Evolutionary conservation across 2,113 vertebrate species (phyloP).

Genomic region (Rynchops niger): DNA sequence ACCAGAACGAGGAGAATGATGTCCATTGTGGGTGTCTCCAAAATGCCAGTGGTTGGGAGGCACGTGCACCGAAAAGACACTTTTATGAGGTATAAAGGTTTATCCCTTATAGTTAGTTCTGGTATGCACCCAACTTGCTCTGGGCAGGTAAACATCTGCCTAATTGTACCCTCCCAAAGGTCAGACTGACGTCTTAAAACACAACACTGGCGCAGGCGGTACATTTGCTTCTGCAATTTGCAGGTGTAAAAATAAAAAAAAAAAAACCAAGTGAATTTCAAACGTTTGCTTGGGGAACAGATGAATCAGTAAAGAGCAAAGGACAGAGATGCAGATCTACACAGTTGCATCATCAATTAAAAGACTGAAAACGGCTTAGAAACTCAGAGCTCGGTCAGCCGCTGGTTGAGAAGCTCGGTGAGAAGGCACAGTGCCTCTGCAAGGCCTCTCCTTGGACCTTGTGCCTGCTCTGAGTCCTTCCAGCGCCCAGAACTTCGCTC

Average conservation of each 20-base stretch:
- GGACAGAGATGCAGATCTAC: not conserved
- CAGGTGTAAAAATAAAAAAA: not conserved
- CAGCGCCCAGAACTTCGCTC: not conserved
- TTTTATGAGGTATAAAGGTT: not conserved
- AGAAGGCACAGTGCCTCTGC: not conserved
- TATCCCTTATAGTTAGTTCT: not conserved
- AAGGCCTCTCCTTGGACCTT: not conserved
- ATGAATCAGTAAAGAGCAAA: not conserved
- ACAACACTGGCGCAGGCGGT: not conserved
- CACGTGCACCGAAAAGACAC: not conserved
- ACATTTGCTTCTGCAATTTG: not conserved
- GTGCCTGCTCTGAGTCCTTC: not conserved
- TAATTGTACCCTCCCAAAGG: not conserved
- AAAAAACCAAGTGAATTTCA: not conserved
- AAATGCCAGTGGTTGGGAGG: not conserved
- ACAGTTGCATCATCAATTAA: not conserved
- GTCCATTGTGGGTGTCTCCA: rapidly evolving
- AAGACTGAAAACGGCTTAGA: not conserved
- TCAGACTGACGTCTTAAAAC: not conserved
- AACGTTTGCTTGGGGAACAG: not conserved
- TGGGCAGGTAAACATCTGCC: not conserved
- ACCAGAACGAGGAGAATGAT: rapidly evolving
- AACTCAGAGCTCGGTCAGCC: not conserved
- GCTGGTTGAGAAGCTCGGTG: not conserved
- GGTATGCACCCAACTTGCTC: not conserved